A percentile compares a stretch with the other conserved stretches of the same genome.
phyloP scores from a whole-genome alignment of 2,888 invertebrate genomes.

The Hydriomena furcata region DNA sequence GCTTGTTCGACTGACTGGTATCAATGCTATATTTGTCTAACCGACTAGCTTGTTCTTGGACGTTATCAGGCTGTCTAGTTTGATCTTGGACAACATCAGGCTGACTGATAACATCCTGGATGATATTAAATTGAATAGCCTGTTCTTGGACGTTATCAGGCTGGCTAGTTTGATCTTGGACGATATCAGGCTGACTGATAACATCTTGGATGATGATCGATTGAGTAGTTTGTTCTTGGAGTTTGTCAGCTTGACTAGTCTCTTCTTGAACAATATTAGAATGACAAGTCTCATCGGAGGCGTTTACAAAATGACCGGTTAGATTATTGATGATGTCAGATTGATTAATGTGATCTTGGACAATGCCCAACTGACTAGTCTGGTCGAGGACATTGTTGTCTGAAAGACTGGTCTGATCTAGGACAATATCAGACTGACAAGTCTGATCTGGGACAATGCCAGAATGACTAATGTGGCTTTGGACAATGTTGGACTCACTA shows the following conservation, averaged over 20 bases:
- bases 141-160: not conserved
- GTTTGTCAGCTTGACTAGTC: not conserved
- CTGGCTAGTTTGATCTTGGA: not conserved
- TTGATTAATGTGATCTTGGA: not conserved
- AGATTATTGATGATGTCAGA: not conserved
- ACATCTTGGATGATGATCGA: not conserved
- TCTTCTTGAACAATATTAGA: not conserved
- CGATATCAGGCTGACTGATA: not conserved
- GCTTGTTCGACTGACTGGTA: conserved; percentile 45
- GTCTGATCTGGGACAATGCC: not conserved
- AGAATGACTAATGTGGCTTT: not conserved
- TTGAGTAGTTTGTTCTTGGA: not conserved
- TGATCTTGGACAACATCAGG: not conserved
- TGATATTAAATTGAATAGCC: not conserved
- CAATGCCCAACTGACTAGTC: not conserved
- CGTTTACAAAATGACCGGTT: not conserved
- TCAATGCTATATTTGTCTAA: conserved; percentile 14
- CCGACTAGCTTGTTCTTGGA: not conserved
- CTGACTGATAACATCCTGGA: not conserved
- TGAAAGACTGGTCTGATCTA: not conserved
- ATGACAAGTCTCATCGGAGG: not conserved
- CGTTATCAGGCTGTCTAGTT: not conserved
- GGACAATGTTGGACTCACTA: not conserved
- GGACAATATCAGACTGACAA: not conserved
- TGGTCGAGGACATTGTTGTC: not conserved